Base-by-base conservation (phyloP, 2,888 invertebrate genomes). In the Miltochrista miniata region DNA sequence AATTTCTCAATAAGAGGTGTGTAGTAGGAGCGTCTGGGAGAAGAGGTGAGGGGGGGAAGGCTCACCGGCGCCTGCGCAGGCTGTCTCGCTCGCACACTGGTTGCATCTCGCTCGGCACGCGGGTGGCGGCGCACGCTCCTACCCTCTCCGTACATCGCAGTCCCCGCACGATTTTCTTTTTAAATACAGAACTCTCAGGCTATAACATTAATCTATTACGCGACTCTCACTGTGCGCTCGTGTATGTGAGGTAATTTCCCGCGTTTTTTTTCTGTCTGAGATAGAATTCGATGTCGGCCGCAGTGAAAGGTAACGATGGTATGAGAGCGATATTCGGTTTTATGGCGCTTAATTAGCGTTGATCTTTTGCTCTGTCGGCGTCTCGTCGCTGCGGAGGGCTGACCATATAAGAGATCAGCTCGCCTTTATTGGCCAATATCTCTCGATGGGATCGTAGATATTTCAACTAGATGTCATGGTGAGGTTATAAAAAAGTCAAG, bases 171-270 rank as follows among this genome's bases (percentile, higher is more conserved):
- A 70, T 72, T 72, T 70, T 77, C 79, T 76, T 83, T n/a, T 85
- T 82, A 83, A 83, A 84, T 75, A 80, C 85, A 83, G 81, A 80
- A 77, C 79, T 81, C 74, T 75, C 81, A 81, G 79, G 81, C 87
- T 79, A 81, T 88, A 89, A 89, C 90, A 90, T 90, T 90, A 89
- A 90, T 90, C 89, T 90, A 90, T 90, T 90, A 89, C 83, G 70
- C 64, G 68, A 72, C 71, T 74, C 77, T 79, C 79, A 79, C 71
- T 79, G 76, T 79, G 79, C 79, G 79, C 82, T 81, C 77, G 79
- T 78, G 81, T 75, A 80, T 79, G 78, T 80, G 79, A 74, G 75
- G 75, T 76, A 68, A 79, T 78, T 79, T 68, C 76, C 77, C 72
- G 70, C 81, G n/a, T 84, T 85, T 83, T 85, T 83, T 83, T 42